Evolutionary conservation across 2,113 vertebrate genomes (phyloP).

Genomic region (Platycercus adscitus): DNA sequence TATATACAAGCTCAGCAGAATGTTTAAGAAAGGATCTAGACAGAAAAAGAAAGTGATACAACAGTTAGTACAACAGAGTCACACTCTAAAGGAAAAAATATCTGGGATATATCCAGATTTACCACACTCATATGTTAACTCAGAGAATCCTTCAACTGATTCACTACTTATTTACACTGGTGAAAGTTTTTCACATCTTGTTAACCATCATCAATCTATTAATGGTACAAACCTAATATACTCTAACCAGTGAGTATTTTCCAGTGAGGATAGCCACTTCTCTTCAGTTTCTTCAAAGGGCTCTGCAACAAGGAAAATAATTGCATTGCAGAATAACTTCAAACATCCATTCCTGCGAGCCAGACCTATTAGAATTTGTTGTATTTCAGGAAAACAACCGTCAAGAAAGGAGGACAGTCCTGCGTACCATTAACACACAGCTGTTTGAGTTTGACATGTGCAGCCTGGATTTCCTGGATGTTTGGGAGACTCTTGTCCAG

Average conservation of each 20-base stretch:
- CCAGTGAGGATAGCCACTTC: slow-evolving; percentile 92
- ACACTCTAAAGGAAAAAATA: not conserved
- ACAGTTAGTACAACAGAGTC: not conserved
- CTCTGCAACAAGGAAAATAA: slow-evolving; percentile 66
- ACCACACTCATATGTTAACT: not conserved
- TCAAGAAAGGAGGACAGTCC: not conserved
- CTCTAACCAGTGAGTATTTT: slow-evolving; percentile 92
- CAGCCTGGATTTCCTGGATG: slow-evolving; percentile 90
- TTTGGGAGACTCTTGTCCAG: slow-evolving; percentile 89
- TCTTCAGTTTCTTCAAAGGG: slow-evolving; percentile 96
- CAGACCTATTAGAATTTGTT: not conserved
- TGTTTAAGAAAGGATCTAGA: slow-evolving; percentile 87
- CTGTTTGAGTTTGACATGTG: slow-evolving; percentile 88
- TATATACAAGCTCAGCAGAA: slow-evolving; percentile 90
- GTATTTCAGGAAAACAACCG: not conserved
- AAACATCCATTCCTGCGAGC: not conserved
- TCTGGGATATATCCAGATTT: not conserved
- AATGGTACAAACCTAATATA: slow-evolving; percentile 84
- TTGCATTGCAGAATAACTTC: not conserved
- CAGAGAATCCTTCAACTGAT: not conserved
- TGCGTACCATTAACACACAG: slow-evolving; percentile 90
- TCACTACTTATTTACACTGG: not conserved
- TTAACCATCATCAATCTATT: not conserved
- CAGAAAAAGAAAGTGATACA: not conserved
- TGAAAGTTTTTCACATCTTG: not conserved